Base-by-base conservation (phyloP, 2,113 vertebrate genomes). In the Elephantulus edwardii region DNA sequence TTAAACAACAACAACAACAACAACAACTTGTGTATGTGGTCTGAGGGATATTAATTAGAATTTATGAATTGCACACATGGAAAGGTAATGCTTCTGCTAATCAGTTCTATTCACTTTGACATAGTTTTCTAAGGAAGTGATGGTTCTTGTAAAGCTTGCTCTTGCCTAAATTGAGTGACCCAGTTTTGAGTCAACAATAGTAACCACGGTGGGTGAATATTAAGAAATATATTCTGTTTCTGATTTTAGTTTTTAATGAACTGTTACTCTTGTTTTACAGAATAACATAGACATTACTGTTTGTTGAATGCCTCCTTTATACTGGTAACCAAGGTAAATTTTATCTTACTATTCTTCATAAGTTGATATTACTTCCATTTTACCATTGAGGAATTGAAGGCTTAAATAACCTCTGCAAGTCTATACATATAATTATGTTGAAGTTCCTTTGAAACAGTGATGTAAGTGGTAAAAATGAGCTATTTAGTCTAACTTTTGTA, bases 1-100 rank as follows among this genome's bases (percentile, higher is more conserved):
- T n/a, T n/a, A n/a, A n/a, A n/a, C n/a, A n/a, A n/a, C n/a, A 96
- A 95, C 85, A 95, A 82, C 83, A 88, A 14, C 92, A 95, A 95
- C 58, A 96, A 77, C 22, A 93, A 94, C 89, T 97, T 95, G 40
- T 95, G 96, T 95, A 96, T 58, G 92, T 94, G 33, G 92, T 96
- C 75, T 86, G 72, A 76, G 91, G 92, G 87, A 94, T 89, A 66
- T 75, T 84, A 90, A 77, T 80, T 97, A 96, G 89, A 92, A 44
- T 6, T 74, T 93, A 85, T 35, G 24, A 48, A 30, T 13, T 92
- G 56, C 95, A 91, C 48, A 85, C 93, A 44, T 88, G 75, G 66
- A 91, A 90, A 86, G 83, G 84, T 96, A 95, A 89, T 88, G 24
- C 85, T 97, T 91, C 74, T 77, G 14, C 83, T 58, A 83, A 19